Conservation (phyloP, 2,797 vertebrate genomes). For the Gobio occitaniae region DNA sequence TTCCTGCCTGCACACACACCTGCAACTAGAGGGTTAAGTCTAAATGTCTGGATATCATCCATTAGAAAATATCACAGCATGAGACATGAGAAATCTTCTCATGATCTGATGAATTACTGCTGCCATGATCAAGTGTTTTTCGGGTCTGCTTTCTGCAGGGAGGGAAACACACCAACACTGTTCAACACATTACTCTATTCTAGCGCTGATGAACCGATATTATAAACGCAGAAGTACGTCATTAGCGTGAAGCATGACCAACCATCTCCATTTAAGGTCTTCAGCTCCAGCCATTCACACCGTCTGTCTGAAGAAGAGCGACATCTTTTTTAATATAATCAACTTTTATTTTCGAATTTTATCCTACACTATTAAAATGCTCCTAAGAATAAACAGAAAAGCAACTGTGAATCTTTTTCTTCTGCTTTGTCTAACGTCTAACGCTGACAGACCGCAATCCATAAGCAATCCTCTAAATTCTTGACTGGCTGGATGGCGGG, state of each 20-base stretch:
- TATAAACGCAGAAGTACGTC: too few relatives aligned
- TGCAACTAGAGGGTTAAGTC: too few relatives aligned
- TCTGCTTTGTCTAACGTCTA: conserved; percentile 52
- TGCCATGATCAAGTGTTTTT: not conserved
- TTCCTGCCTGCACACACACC: too few relatives aligned
- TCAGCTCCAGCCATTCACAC: too few relatives aligned
- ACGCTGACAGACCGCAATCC: conserved; percentile 53
- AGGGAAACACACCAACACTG: too few relatives aligned
- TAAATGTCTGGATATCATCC: too few relatives aligned
- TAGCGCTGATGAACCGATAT: too few relatives aligned
- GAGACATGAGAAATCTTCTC: not conserved
- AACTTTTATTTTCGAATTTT: not conserved
- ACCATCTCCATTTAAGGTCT: too few relatives aligned
- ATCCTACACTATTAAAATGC: not conserved
- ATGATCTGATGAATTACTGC: not conserved
- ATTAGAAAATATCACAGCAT: not conserved
- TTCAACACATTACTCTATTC: too few relatives aligned
- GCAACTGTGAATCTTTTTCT: conserved; percentile 60
- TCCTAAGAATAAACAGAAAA: not conserved
- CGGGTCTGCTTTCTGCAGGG: too few relatives aligned
- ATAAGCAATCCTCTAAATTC: conserved; percentile 51
- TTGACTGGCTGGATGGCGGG: conserved; percentile 46
- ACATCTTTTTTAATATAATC: not conserved
- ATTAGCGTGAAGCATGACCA: too few relatives aligned
- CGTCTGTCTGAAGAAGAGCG: too few relatives aligned